phyloP scores from a whole-genome alignment of 2,113 vertebrate genomes.

The Cisticola juncidis region DNA sequence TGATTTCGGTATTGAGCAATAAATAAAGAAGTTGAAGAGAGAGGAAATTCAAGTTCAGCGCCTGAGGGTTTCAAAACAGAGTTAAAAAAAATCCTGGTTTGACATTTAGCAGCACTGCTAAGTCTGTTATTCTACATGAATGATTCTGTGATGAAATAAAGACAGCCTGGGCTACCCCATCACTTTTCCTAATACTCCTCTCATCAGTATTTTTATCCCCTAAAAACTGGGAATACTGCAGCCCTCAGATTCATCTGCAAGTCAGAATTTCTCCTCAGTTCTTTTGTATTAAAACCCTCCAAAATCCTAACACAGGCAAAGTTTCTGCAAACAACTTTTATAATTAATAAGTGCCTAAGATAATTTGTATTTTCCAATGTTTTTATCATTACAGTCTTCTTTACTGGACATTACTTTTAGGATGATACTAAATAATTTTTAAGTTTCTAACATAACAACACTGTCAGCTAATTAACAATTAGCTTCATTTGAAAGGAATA shows the following conservation, averaged over 20 bases:
- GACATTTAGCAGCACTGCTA: constrained; percentile 39
- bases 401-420: background rate
- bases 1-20: background rate
- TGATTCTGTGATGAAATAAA: background rate
- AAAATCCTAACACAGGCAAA: background rate
- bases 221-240: background rate
- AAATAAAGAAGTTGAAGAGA: background rate
- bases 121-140: constrained; percentile 9
- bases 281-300: background rate
- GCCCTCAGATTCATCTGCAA: background rate
- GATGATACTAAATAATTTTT: background rate
- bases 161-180: background rate
- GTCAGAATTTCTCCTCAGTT: background rate
- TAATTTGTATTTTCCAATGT: accelerated
- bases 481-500: background rate
- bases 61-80: constrained; percentile 10
- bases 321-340: background rate
- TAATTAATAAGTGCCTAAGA: background rate
- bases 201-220: background rate
- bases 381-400: background rate
- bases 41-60: background rate
- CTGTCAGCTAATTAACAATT: background rate
- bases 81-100: background rate
- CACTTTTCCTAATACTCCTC: background rate
- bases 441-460: background rate